Evolutionary conservation across 2,888 invertebrate species (phyloP).

Genomic region (Drosophila robusta): DNA sequence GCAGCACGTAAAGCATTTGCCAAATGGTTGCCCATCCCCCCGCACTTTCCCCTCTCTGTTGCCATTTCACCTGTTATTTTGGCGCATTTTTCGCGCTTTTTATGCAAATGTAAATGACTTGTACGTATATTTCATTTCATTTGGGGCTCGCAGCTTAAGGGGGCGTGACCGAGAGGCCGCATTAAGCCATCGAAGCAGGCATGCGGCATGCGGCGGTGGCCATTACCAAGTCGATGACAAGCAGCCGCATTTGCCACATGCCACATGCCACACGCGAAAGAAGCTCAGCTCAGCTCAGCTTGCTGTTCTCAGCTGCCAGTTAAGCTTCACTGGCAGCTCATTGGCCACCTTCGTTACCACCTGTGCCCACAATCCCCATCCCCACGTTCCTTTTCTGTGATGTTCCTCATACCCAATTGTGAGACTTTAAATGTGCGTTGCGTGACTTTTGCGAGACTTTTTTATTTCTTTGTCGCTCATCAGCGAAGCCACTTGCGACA

Average conservation of each 20-base stretch:
- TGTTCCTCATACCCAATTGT: slow-evolving; percentile 7
- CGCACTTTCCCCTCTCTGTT: not conserved
- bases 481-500: slow-evolving; percentile 61
- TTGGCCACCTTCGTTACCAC: slow-evolving; percentile 24
- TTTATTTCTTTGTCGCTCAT: slow-evolving; percentile 45
- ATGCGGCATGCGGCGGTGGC: not conserved
- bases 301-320: slow-evolving; percentile 15
- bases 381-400: not conserved
- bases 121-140: slow-evolving; percentile 50
- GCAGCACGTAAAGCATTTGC: slow-evolving; percentile 52
- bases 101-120: slow-evolving; percentile 66
- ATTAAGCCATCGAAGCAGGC: slow-evolving; percentile 33
- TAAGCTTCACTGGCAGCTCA: slow-evolving; percentile 39
- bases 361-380: not conserved
- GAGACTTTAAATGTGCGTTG: slow-evolving; percentile 63
- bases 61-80: slow-evolving; percentile 21
- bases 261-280: slow-evolving; percentile 26
- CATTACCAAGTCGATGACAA: slow-evolving; percentile 39
- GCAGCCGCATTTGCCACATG: slow-evolving; percentile 33
- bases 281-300: slow-evolving; percentile 25
- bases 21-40: slow-evolving; percentile 39
- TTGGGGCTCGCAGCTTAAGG: slow-evolving; percentile 32
- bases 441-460: slow-evolving; percentile 60
- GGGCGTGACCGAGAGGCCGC: slow-evolving; percentile 14
- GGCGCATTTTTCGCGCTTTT: slow-evolving; percentile 53